Evolutionary conservation across 1,140 invertebrate species (phyloP).

Genomic region (Sogatella furcifera): DNA sequence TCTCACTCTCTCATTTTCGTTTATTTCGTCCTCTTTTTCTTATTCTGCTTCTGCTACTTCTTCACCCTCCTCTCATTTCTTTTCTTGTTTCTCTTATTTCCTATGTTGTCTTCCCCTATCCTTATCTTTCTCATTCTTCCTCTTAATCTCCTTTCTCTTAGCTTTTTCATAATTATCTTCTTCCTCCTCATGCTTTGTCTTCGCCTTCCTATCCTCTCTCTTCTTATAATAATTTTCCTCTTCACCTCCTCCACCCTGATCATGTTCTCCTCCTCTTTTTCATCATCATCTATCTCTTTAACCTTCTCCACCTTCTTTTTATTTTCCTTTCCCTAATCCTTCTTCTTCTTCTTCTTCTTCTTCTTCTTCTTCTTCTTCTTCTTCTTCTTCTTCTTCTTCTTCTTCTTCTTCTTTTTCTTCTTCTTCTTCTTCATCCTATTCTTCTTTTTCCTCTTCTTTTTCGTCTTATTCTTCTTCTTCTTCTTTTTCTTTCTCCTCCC

Average conservation of each 20-base stretch:
- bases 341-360: neutral
- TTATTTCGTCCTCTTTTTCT: neutral
- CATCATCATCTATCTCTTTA: neutral
- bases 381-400: neutral
- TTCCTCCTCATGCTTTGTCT: neutral
- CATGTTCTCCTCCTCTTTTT: neutral
- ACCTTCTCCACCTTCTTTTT: neutral
- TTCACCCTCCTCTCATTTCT: neutral
- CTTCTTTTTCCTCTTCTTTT: neutral
- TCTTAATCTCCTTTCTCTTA: slow-evolving; percentile 14
- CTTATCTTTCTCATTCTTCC: neutral
- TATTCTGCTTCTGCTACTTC: neutral
- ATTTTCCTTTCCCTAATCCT: neutral
- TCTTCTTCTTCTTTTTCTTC: neutral
- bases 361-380: slow-evolving; percentile 1
- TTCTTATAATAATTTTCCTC: slow-evolving; percentile 3
- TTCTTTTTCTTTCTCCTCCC: neutral
- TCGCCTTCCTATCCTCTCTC: neutral
- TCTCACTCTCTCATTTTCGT: too few species aligned
- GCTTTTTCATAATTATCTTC: neutral
- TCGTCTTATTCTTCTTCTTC: neutral
- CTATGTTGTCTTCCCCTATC: too few species aligned
- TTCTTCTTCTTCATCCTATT: neutral
- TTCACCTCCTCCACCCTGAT: slow-evolving; percentile 12
- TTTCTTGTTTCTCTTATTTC: too few species aligned